Evolutionary conservation across 53 echinoderm and acorn worm genomes (phyloP), one percentile per base, ranked within the genome.

Genomic region (Echinometra lucunter): DNA sequence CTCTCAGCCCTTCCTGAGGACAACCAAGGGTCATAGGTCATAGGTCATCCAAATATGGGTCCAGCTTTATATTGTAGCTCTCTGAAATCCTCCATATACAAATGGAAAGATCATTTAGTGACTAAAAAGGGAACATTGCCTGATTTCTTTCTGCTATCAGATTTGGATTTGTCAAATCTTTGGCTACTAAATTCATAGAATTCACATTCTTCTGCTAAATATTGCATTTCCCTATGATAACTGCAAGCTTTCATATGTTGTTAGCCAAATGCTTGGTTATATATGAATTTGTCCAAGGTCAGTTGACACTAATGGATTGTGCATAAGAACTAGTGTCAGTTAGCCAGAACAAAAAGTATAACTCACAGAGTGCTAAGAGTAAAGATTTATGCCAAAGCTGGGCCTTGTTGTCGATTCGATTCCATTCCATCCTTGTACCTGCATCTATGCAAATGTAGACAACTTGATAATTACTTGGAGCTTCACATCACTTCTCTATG

Each of bases 401-500:
- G 89, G 27, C 89, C 58, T 89, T 37, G 37, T 37, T 89, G 56
- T 32, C 34, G 6, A 57, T 57, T 6, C 21, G 21, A 83, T 83
- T 19, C 40, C 23, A 88, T 88, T 32, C 88, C 88, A 28, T 88
- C 88, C 88, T 53, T 47, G 56, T 88, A 32, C 27, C 85, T 83
- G 44, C 85, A 45, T 88, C 88, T 88, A 88, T 81, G 42, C 44
- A 42, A 81, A 85, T 85, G 81, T 81, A 25, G 25, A 49, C 47
- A 83, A 47, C 85, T 47, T 47, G 45, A 45, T 38, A 40, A 6
- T 38, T 5, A 75, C 19, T 5, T 38, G 5, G 30, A 44, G 81
- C 9, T 17, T 42, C 25, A 81, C 25, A 35, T 81, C 10, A 81
- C 44, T 18, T 44, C 34, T 69, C 69, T 32, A 32, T 28, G 34